Conservation (phyloP, 2,113 vertebrate species). For the Cheirogaleus medius region DNA sequence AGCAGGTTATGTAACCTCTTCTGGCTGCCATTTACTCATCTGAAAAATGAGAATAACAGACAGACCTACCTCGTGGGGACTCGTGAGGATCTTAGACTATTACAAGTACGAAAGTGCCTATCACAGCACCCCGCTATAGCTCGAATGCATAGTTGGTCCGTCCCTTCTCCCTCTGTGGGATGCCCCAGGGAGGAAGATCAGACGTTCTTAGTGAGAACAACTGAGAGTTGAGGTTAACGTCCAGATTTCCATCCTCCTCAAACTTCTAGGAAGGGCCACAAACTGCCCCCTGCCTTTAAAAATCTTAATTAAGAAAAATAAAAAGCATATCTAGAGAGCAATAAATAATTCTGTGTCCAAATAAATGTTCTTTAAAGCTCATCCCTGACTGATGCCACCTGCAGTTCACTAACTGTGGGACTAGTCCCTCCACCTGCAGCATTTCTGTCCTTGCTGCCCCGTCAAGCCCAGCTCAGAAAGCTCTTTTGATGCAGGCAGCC, state of each 20-base stretch:
- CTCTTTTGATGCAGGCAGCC: not conserved
- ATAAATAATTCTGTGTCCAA: not conserved
- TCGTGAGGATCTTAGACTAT: not conserved
- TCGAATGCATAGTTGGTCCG: not conserved
- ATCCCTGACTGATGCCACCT: not conserved
- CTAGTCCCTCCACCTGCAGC: no score
- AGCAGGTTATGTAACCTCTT: not conserved
- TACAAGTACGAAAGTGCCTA: not conserved
- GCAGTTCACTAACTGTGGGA: not conserved
- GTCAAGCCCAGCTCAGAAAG: not conserved
- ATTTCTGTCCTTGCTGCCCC: not conserved
- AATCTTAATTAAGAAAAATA: not conserved
- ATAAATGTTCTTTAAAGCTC: not conserved
- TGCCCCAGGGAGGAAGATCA: not conserved
- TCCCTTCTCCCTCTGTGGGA: not conserved
- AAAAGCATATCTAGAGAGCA: not conserved
- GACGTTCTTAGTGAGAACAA: not conserved
- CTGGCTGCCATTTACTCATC: not conserved
- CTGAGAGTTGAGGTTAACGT: not conserved
- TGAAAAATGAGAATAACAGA: not conserved
- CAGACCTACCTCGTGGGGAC: rapidly evolving
- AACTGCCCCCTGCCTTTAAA: not conserved
- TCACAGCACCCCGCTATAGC: not conserved
- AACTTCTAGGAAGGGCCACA: not conserved
- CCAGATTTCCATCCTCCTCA: not conserved